These are phyloP conservation scores for Dinoponera quadriceps DNA, from an alignment of 1,140 invertebrate species.

Conservation along the genomic window DNA sequence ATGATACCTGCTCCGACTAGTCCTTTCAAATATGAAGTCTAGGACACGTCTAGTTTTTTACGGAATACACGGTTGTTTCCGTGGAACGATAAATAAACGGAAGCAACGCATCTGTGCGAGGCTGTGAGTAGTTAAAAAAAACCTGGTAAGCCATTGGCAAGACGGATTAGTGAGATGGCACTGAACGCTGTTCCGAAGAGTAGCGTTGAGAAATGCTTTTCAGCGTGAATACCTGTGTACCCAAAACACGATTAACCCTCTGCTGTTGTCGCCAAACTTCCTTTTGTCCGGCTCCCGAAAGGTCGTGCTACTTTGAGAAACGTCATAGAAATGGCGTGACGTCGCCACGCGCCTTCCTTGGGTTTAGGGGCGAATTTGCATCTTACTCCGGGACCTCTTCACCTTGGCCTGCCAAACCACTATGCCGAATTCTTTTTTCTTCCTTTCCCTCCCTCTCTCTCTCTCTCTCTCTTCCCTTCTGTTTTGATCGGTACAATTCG, in stretches of 20 bases:
- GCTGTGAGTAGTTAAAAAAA: neutral
- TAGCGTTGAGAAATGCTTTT: neutral
- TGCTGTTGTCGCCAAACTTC: slow-evolving; percentile 43
- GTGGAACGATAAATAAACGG: neutral
- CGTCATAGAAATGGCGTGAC: slow-evolving; percentile 34
- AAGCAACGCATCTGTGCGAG: neutral
- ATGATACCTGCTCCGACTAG: neutral
- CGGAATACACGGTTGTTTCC: neutral
- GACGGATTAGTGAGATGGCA: too few relatives aligned
- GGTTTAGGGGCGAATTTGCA: slow-evolving; percentile 76
- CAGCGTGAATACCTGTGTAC: slow-evolving; percentile 65
- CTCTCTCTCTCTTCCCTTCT: neutral
- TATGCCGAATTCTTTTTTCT: too few relatives aligned
- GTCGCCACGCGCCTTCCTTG: slow-evolving; percentile 74
- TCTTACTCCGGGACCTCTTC: slow-evolving; percentile 51
- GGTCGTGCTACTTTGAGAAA: neutral
- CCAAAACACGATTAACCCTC: slow-evolving; percentile 74
- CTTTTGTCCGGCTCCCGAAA: neutral
- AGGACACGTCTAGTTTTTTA: neutral
- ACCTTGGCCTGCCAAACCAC: neutral
- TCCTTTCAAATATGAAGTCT: neutral
- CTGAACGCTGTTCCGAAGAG: neutral
- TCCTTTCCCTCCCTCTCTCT: neutral
- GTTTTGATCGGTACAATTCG: slow-evolving; percentile 49
- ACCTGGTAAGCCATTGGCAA: neutral